Percentiles rank a stretch among this genome's conserved stretches.
These are phyloP conservation scores for Thaumatotibia leucotreta DNA, from an alignment of 1,140 invertebrate genomes.

Conservation along the genomic window DNA sequence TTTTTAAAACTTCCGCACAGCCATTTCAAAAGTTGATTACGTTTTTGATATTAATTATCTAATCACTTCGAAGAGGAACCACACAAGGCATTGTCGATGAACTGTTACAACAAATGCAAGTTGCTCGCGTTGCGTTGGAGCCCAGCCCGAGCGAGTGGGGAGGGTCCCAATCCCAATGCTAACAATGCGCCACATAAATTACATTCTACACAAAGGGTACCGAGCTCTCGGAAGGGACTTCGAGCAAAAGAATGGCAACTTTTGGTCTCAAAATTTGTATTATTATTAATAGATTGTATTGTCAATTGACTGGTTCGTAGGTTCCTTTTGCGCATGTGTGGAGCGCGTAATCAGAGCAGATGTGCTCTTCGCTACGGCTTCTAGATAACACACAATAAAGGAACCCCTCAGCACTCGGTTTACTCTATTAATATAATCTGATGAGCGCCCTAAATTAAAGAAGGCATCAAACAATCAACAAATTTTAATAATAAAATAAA, in stretches of 20 bases:
- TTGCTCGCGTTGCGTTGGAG: slow-evolving; percentile 40
- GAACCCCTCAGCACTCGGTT: slow-evolving; percentile 23
- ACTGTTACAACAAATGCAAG: slow-evolving; percentile 64
- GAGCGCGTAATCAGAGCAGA: slow-evolving; percentile 58
- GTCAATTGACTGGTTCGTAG: slow-evolving; percentile 52
- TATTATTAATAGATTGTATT: slow-evolving; percentile 69
- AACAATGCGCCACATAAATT: slow-evolving; percentile 75
- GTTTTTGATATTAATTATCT: not conserved
- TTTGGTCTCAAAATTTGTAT: slow-evolving; percentile 64
- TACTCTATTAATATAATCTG: slow-evolving; percentile 49
- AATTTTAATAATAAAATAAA: no score
- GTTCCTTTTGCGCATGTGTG: slow-evolving; percentile 41
- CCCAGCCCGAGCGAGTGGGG: slow-evolving; percentile 65
- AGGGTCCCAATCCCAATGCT: slow-evolving; percentile 54
- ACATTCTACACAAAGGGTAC: slow-evolving; percentile 70
- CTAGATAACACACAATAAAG: not conserved
- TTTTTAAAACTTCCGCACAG: slow-evolving; percentile 34
- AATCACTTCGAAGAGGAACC: slow-evolving; percentile 25
- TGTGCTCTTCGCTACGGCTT: slow-evolving; percentile 34
- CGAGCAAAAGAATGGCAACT: slow-evolving; percentile 71
- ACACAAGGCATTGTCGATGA: slow-evolving; percentile 57
- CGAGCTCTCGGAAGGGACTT: slow-evolving; percentile 67
- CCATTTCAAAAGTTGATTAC: not conserved
- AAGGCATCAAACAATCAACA: no score
- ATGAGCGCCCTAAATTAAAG: slow-evolving; percentile 23